Conservation (phyloP, 2,113 vertebrate species). For the Paedocypris sp. region DNA sequence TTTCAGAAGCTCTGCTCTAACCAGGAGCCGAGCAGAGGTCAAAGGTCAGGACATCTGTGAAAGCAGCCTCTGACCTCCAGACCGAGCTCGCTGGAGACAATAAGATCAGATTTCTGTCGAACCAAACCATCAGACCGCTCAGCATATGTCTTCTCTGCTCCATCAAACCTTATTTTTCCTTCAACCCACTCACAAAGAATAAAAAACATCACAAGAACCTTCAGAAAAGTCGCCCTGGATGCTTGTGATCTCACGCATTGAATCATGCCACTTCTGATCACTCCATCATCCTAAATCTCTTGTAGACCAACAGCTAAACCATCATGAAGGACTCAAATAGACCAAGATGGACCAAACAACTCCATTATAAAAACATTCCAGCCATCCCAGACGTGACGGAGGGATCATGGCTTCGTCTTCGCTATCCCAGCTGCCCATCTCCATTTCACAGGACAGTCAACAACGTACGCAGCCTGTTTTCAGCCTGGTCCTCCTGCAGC, state of each 20-base stretch:
- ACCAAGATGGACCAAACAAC: conserved; percentile 4
- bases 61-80: conserved; percentile 32
- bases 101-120: conserved; percentile 30
- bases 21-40: conserved; percentile 9
- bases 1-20: conserved; percentile 15
- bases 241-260: too few relatives aligned
- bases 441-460: conserved; percentile 4
- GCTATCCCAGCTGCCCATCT: conserved; percentile 20
- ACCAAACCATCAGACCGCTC: neutral
- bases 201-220: too few relatives aligned
- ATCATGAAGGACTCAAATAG: neutral
- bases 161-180: neutral
- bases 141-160: conserved; percentile 9
- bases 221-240: too few relatives aligned
- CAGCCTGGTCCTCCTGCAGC: neutral
- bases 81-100: conserved; percentile 10
- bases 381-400: neutral
- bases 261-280: too few relatives aligned
- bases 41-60: conserved; percentile 36
- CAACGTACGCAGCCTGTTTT: neutral
- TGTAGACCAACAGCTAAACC: neutral
- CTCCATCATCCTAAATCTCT: neutral
- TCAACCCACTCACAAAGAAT: too few relatives aligned
- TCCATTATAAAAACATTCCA: conserved; percentile 23
- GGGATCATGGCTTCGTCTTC: conserved; percentile 1